Base-by-base conservation (phyloP, 1,140 invertebrate genomes). In the Temnothorax curvispinosus region DNA sequence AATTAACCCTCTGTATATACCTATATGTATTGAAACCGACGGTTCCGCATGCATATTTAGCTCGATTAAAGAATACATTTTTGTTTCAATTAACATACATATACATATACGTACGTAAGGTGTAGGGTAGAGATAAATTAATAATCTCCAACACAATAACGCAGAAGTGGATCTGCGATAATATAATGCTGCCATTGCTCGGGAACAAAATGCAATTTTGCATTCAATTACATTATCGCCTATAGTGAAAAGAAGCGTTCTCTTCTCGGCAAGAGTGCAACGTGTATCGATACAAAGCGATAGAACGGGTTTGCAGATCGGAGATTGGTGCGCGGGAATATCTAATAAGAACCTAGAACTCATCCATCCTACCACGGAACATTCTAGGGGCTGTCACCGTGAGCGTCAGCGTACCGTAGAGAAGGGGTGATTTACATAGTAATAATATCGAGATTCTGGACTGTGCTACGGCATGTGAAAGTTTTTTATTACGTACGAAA, bases 381-480 rank as follows among this genome's bases (percentile, higher is more conserved):
- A 92, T 92, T 92, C 93, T 90, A 89, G 93, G 91, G 93, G 93
- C 94, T 95, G 94, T 95, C 94, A 95, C 94, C 93, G 93, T 94
- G 91, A 93, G 94, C 94, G 93, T 94, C 93, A 94, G 92, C 92
- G 86, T 87, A 86, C 58, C 90, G 85, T 85, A 87, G 89, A 91
- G 93, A 90, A 91, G 86, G 89, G 92, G 92, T 95, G 93, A 95
- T 95, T 95, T 95, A 95, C 94, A 95, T 95, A 94, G 94, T 94
- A 95, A 95, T 95, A 95, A 95, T 95, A 94, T 95, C 93, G 91
- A 92, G 88, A 93, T 91, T 91, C 88, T 87, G 87, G 80, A 85
- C 35, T 82, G 78, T 64, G 74, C 74, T 82, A 86, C 64, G 81
- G 82, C 5, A n/a, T 35, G 15, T 38, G 27, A 50, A 82, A 82